Percentiles rank a stretch among this genome's conserved stretches.
phyloP scores from a whole-genome alignment of 1,140 invertebrate species.

The Hermatobates lingyangjiaoensis region DNA sequence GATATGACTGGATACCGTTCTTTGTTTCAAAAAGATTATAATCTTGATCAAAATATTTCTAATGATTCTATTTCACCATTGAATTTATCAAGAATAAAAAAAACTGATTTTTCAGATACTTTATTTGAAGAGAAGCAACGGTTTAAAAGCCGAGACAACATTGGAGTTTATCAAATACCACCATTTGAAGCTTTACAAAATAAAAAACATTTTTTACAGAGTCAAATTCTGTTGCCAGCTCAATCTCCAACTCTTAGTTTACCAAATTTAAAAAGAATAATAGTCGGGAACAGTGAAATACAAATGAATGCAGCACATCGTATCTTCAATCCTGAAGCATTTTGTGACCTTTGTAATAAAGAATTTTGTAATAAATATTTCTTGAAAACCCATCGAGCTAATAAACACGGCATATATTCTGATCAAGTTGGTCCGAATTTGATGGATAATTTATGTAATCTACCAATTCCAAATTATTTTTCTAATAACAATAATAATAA shows the following conservation, averaged over 20 bases:
- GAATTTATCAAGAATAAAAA: constrained; percentile 12
- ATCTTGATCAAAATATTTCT: no score
- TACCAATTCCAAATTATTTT: constrained; percentile 14
- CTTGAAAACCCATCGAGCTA: constrained; percentile 89
- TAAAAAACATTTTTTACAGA: constrained; percentile 7
- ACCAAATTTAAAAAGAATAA: constrained; percentile 9
- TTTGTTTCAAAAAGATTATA: no score
- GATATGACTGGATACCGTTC: no score
- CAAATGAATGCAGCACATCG: constrained; percentile 12
- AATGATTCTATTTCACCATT: constrained; percentile 10
- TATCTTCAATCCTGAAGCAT: constrained; percentile 89
- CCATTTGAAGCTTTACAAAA: constrained; percentile 4
- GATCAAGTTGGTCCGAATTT: constrained; percentile 29
- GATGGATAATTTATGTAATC: constrained; percentile 10
- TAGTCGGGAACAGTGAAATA: constrained; percentile 10
- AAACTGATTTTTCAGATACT: constrained; percentile 8
- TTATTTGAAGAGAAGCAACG: constrained; percentile 7
- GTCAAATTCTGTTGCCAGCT: constrained; percentile 6
- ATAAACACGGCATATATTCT: constrained; percentile 78
- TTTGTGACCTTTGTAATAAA: constrained; percentile 93
- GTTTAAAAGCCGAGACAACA: constrained; percentile 7
- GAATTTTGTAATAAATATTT: constrained; percentile 99
- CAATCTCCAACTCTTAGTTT: constrained; percentile 6
- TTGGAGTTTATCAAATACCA: not conserved
- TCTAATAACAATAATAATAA: constrained; percentile 6